Evolutionary conservation across 2,888 invertebrate species (phyloP).

Genomic region (Eristalis pertinax): DNA sequence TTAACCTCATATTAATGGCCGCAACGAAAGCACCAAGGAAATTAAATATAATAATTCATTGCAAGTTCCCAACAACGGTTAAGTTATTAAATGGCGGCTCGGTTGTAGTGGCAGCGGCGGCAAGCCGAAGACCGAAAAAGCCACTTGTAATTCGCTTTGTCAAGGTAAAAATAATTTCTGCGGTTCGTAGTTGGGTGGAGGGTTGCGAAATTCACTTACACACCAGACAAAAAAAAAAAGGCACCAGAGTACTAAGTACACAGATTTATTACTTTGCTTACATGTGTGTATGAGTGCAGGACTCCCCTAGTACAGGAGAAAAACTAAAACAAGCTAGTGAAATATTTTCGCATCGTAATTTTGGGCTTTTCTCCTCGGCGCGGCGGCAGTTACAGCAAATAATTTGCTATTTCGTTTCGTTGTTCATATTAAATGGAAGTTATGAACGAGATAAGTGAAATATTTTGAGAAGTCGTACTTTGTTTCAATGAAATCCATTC

Average conservation of each 20-base stretch:
- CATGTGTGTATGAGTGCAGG: conserved; percentile 32
- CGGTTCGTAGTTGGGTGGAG: conserved; percentile 4
- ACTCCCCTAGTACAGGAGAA: conserved; percentile 19
- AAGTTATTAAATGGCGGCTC: conserved; percentile 69
- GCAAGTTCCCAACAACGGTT: conserved; percentile 67
- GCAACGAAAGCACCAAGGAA: conserved; percentile 71
- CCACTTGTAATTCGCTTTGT: conserved; percentile 71
- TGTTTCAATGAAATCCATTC: neutral
- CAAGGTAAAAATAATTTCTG: conserved; percentile 64
- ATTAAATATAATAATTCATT: conserved; percentile 73
- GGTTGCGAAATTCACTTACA: neutral
- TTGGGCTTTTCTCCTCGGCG: conserved; percentile 1
- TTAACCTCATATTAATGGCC: conserved; percentile 70
- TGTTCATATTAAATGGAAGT: conserved; percentile 53
- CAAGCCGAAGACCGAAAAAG: conserved; percentile 61
- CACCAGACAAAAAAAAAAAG: neutral
- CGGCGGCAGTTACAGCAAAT: conserved; percentile 22
- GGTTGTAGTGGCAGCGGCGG: conserved; percentile 28
- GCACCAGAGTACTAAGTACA: conserved; percentile 53
- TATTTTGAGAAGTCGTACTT: conserved; percentile 17
- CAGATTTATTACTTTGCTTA: conserved; percentile 65
- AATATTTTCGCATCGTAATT: conserved; percentile 66
- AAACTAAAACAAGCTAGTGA: conserved; percentile 48
- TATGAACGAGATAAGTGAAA: conserved; percentile 57
- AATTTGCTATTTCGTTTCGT: conserved; percentile 32